Percentiles rank a stretch among this genome's conserved stretches.
Evolutionary conservation across 1,140 invertebrate genomes (phyloP).

Genomic region (Whitmania pigra): DNA sequence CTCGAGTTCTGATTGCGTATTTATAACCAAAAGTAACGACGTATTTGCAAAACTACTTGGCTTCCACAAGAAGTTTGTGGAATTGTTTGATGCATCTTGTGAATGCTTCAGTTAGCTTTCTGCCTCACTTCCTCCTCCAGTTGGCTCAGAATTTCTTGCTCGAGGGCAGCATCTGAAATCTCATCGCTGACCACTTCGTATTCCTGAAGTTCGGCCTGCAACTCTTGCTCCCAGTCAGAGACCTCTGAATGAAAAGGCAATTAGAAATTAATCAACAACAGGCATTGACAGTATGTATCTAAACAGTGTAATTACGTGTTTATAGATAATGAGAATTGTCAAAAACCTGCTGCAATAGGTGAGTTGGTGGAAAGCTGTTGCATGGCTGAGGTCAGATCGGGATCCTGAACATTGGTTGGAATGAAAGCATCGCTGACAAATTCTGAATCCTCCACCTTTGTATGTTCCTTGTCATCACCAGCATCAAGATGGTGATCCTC

Average conservation of each 20-base stretch:
- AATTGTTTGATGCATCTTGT: neutral
- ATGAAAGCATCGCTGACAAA: slow-evolving; percentile 45
- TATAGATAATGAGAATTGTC: neutral
- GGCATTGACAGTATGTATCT: neutral
- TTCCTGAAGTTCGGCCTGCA: slow-evolving; percentile 78
- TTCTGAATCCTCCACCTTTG: slow-evolving; percentile 36
- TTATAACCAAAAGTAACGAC: no score
- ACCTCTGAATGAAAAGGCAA: slow-evolving; percentile 40
- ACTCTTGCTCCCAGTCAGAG: slow-evolving; percentile 74
- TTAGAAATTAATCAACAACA: neutral
- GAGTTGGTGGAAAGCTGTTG: slow-evolving; percentile 4
- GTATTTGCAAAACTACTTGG: no score
- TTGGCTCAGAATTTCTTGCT: slow-evolving; percentile 49
- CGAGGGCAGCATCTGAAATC: slow-evolving; percentile 47
- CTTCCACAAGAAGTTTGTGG: no score
- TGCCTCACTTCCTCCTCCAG: slow-evolving; percentile 31
- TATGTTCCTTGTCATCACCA: slow-evolving; percentile 28
- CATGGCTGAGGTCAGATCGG: slow-evolving; percentile 34
- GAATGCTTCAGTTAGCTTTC: neutral
- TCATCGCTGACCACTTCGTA: slow-evolving; percentile 66
- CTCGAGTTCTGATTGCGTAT: no score
- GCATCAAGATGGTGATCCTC: slow-evolving; percentile 27
- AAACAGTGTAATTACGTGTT: no score
- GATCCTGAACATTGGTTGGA: slow-evolving; percentile 37
- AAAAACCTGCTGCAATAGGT: neutral